phyloP scores from a whole-genome alignment of 1,140 invertebrate genomes.

The Listronotus oregonensis region DNA sequence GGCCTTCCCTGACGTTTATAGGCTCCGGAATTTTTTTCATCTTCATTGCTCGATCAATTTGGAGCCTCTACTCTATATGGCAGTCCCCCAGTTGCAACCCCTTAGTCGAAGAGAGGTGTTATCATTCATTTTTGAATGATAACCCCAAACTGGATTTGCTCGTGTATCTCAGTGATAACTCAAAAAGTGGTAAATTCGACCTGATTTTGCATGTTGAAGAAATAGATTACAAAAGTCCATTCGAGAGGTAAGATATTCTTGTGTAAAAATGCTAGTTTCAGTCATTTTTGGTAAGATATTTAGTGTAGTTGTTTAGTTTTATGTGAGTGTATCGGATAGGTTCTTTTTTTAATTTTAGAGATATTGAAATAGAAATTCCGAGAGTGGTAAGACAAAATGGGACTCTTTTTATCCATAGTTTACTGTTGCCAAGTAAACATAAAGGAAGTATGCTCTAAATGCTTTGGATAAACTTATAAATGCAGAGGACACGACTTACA shows the following conservation, averaged over 20 bases:
- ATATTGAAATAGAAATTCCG: constrained; percentile 41
- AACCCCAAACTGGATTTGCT: constrained; percentile 51
- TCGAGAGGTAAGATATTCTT: constrained; percentile 45
- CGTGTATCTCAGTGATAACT: constrained; percentile 50
- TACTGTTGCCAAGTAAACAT: constrained; percentile 45
- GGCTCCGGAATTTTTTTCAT: constrained; percentile 44
- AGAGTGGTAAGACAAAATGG: constrained; percentile 49
- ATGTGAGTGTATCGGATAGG: not conserved
- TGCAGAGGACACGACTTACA: constrained; percentile 39
- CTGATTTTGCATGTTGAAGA: constrained; percentile 43
- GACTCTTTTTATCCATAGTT: constrained; percentile 45
- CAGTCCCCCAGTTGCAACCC: constrained; percentile 46
- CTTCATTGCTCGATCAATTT: constrained; percentile 50
- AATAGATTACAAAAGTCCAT: constrained; percentile 49
- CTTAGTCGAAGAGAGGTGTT: constrained; percentile 44
- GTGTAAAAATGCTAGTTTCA: not conserved
- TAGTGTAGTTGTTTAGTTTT: no score
- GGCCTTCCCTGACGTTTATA: constrained; percentile 42
- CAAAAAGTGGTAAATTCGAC: constrained; percentile 42
- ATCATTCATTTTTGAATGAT: constrained; percentile 49
- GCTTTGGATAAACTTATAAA: constrained; percentile 39
- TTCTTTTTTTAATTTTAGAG: constrained; percentile 39
- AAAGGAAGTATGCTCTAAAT: constrained; percentile 34
- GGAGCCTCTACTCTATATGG: constrained; percentile 49
- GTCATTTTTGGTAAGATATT: no score